Percentiles rank a stretch among this genome's conserved stretches.
phyloP scores from a whole-genome alignment of 2,797 vertebrate species.

The Oreonectes daqikongensis region DNA sequence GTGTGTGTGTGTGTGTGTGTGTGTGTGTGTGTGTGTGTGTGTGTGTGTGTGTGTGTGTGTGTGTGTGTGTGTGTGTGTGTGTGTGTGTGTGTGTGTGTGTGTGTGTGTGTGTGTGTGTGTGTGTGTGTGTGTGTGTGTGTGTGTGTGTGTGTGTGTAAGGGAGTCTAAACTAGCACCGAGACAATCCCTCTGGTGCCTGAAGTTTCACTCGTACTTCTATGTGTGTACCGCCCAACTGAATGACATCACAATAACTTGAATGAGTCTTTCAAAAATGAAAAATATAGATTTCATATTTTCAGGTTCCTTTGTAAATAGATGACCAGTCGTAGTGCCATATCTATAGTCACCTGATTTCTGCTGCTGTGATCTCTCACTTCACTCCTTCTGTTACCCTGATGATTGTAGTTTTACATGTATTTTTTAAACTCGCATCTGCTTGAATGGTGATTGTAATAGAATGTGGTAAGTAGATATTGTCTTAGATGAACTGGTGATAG shows the following conservation, averaged over 20 bases:
- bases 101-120: constrained; percentile 51
- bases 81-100: constrained; percentile 53
- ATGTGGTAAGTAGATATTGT: constrained; percentile 55
- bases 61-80: constrained; percentile 36
- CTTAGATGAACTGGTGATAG: constrained; percentile 63
- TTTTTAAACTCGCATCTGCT: constrained; percentile 51
- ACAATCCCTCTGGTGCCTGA: constrained; percentile 73
- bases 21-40: constrained; percentile 19
- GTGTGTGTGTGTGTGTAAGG: constrained; percentile 16
- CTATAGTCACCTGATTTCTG: constrained; percentile 57
- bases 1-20: constrained; percentile 56
- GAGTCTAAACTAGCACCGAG: constrained; percentile 43
- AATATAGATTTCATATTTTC: constrained; percentile 29
- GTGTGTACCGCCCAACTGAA: constrained; percentile 39
- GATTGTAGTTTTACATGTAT: constrained; percentile 68
- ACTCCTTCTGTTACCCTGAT: constrained; percentile 52
- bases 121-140: constrained; percentile 59
- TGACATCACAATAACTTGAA: constrained; percentile 51
- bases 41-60: constrained; percentile 56
- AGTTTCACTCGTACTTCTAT: constrained; percentile 41
- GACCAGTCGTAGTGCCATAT: constrained; percentile 67
- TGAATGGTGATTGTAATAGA: constrained; percentile 50
- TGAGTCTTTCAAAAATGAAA: constrained; percentile 15
- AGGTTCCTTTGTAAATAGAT: constrained; percentile 39
- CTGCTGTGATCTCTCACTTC: constrained; percentile 59